Base-by-base conservation (phyloP, 2,797 vertebrate species). In the Sciurus carolinensis region DNA sequence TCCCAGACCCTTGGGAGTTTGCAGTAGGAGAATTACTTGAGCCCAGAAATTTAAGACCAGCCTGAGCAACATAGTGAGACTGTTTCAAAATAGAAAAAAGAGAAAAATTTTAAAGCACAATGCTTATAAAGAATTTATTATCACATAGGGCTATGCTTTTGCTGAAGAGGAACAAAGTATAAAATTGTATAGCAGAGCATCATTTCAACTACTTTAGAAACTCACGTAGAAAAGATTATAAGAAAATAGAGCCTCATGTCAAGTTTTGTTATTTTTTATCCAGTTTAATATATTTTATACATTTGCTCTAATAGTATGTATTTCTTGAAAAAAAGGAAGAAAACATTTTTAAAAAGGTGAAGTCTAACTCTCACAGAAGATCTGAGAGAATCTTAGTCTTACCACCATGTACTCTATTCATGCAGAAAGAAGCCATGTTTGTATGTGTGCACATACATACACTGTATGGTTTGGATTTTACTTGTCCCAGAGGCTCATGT, bases 201-300 rank as follows among this genome's bases (percentile, higher is more conserved):
- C 11, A 71, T 54, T 87, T 91, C 47, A 80, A 20, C 73, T 64
- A 64, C 59, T 18, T 85, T 88, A 66, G 91, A 96, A 87, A 71
- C 50, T 52, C 90, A 73, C 2, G 14, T 47, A 75, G 84, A 72
- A 88, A 86, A 86, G 64, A 80, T 67, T 75, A 52, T 11, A 83
- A 89, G 72, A 20, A 93, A 93, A 77, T 67, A 79, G 1, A 91
- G 57, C 42, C 77, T 36, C 2, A 1, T 66, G 57, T 87, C 79
- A 86, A 75, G 39, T 87, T 91, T 47, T 52, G 28, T 77, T 71
- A 18, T 13, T 64, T 64, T 22, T 54, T 75, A 57, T 84, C 73
- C 18, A 47, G 11, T 15, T 67, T 89, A 75, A 36, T 85, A 44
- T 26, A 66, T 80, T 86, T 84, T 71, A 66, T 0, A 42, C 62